Percentiles rank a stretch among this genome's conserved stretches.
phyloP scores from a whole-genome alignment of 2,888 invertebrate genomes.

The Drosophila colorata region DNA sequence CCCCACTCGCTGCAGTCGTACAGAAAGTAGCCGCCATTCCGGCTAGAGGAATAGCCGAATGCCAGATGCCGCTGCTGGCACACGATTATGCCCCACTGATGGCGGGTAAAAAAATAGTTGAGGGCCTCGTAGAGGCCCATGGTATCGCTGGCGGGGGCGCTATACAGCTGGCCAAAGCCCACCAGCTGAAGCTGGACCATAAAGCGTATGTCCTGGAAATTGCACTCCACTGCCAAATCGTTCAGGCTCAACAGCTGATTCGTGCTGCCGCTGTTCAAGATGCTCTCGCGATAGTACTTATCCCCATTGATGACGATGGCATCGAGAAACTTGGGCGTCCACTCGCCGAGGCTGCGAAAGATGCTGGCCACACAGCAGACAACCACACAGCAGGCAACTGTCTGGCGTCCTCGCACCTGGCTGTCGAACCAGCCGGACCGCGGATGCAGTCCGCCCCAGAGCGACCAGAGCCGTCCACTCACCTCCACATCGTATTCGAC shows the following conservation, averaged over 20 bases:
- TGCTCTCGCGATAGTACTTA: slow-evolving; percentile 86
- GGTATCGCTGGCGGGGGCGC: slow-evolving; percentile 75
- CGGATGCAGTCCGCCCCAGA: slow-evolving; percentile 89
- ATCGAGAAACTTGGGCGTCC: slow-evolving; percentile 88
- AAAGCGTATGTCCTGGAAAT: slow-evolving; percentile 87
- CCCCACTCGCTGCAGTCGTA: slow-evolving; percentile 88
- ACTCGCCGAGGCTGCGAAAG: slow-evolving; percentile 87
- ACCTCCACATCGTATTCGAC: slow-evolving; percentile 88
- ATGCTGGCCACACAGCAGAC: slow-evolving; percentile 87
- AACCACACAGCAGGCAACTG: slow-evolving; percentile 87
- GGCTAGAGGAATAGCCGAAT: slow-evolving; percentile 84
- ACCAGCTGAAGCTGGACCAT: slow-evolving; percentile 86
- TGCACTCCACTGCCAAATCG: slow-evolving; percentile 86
- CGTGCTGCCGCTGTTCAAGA: slow-evolving; percentile 84
- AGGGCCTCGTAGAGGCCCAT: slow-evolving; percentile 88
- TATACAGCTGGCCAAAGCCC: slow-evolving; percentile 88
- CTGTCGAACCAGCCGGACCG: slow-evolving; percentile 86
- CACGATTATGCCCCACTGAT: slow-evolving; percentile 86
- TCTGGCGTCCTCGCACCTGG: slow-evolving; percentile 88
- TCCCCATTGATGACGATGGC: slow-evolving; percentile 88
- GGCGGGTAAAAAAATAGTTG: slow-evolving; percentile 87
- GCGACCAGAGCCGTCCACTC: slow-evolving; percentile 88
- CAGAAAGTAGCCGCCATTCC: slow-evolving; percentile 87
- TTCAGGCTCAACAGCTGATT: slow-evolving; percentile 87
- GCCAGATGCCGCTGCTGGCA: slow-evolving; percentile 86